Evolutionary conservation across 2,888 invertebrate genomes (phyloP), one percentile per base, ranked within the genome.

Genomic region (Melinopterus prodromus): DNA sequence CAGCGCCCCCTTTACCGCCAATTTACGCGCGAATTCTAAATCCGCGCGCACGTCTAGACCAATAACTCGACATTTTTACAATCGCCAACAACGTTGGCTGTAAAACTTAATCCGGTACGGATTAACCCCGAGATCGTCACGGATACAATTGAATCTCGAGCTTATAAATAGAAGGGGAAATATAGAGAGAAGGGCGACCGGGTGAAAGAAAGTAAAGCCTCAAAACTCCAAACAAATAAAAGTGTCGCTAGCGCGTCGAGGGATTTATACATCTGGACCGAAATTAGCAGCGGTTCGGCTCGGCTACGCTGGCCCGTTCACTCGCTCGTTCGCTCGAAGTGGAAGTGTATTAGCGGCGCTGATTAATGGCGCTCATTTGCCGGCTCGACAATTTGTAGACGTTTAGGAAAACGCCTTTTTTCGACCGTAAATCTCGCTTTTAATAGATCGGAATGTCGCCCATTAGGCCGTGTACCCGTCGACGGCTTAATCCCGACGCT

Each of bases 321-420:
- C 53, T 53, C 53, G 53, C 12, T 53, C 53, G 53, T 12, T 53
- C 53, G 53, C 53, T 12, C 53, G 53, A 26, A 26, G 26, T 53
- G 53, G 53, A 53, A 53, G 53, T 53, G 88, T 88, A 88, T 88
- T 88, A 88, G 87, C 83, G 84, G 81, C 84, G 84, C 85, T 89
- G 89, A 89, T 88, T 87, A 89, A 89, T 89, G 88, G 83, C 81
- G 80, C 88, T 89, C 89, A 89, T 89, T 89, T 89, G 88, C 89
- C 87, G 89, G 86, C 87, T 87, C 89, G 88, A 89, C 89, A 89
- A 89, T 89, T 89, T 89, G 89, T 89, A 89, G 89, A 89, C 89
- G 87, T 89, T 88, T 88, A 89, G 87, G 87, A 88, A 87, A 88
- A 87, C 86, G 85, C 85, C 86, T 87, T 87, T 88, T 87, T 86